Evolutionary conservation across 1,140 invertebrate species (phyloP), one percentile per base, ranked within the genome.

Genomic region (Danaus plexippus): DNA sequence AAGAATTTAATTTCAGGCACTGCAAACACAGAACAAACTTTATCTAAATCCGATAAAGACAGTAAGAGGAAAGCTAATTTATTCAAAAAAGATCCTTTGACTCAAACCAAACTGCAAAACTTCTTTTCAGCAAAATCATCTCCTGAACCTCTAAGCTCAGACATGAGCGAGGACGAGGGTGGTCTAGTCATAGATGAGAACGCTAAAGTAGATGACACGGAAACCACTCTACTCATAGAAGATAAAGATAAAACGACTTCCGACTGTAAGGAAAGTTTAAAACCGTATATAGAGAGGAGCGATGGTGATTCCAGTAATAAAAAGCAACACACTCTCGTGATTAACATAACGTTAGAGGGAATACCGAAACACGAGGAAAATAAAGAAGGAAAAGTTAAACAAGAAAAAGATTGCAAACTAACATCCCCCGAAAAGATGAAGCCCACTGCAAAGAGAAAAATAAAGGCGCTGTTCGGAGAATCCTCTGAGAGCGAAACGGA

Each of bases 391-490:
- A 12, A 41, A 15, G 12, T 44, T 54, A 54, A 58, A 53, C 61
- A 61, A 15, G 44, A 55, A 55, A 57, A 62, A 53, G 57, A 52
- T 52, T 65, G 47, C 50, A 63, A 60, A 50, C 40, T 55, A 32
- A 65, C 47, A 51, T 67, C 63, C 9, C 61, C 63, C 18, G 64
- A 63, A 53, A 77, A 74, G 59, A 52, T 57, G 13, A 75, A 72
- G 52, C 64, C 72, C 32, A 71, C 64, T 49, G 69, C 74, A 48
- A 88, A 87, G 75, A 69, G 85, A 72, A 88, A 88, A 78, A 77
- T 87, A 15, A 80, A 85, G 69, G 86, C 73, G 48, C 64, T 88
- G 11, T 88, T 88, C 73, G 87, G 87, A 4, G 86, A 87, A 55
- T 87, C 85, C n/a, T 87, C 85, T 9, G 85, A 86, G 7, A 83